Percentiles rank a stretch among this genome's conserved stretches.
Evolutionary conservation across 2,113 vertebrate species (phyloP).

Genomic region (Boleophthalmus pectinirostris): DNA sequence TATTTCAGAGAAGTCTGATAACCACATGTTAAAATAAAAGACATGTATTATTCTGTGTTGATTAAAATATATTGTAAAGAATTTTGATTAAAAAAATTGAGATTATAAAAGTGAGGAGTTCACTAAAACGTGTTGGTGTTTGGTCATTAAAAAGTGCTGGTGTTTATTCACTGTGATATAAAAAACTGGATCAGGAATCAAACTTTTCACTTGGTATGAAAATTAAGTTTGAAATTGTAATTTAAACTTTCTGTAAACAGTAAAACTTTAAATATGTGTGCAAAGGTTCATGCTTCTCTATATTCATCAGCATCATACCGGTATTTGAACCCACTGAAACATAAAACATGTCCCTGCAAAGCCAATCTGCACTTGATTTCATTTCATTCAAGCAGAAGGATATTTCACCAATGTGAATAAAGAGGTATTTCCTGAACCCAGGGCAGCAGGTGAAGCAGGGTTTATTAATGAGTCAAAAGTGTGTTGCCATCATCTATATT

Average conservation of each 20-base stretch:
- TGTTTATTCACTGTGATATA: not conserved
- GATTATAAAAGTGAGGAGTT: too few relatives aligned
- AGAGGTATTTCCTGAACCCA: too few relatives aligned
- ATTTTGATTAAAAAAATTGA: too few relatives aligned
- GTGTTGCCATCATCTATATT: too few relatives aligned
- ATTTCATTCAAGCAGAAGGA: conserved; percentile 11
- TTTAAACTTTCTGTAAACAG: not conserved
- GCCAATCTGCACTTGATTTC: not conserved
- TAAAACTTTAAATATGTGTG: conserved; percentile 14
- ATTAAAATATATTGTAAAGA: too few relatives aligned
- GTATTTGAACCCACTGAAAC: not conserved
- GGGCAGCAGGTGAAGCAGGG: too few relatives aligned
- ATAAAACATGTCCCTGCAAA: conserved; percentile 1
- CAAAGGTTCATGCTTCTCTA: not conserved
- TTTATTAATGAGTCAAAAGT: too few relatives aligned
- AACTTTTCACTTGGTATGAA: not conserved
- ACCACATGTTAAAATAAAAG: not conserved
- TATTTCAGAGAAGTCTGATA: too few relatives aligned
- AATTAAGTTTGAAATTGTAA: not conserved
- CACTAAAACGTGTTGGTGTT: too few relatives aligned
- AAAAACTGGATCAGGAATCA: not conserved
- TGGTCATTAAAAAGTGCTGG: too few relatives aligned
- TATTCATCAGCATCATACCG: conserved; percentile 3
- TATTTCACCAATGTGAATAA: conserved; percentile 25
- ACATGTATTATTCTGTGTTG: too few relatives aligned